phyloP scores from a whole-genome alignment of 2,888 invertebrate genomes.

The Notodonta dromedarius region DNA sequence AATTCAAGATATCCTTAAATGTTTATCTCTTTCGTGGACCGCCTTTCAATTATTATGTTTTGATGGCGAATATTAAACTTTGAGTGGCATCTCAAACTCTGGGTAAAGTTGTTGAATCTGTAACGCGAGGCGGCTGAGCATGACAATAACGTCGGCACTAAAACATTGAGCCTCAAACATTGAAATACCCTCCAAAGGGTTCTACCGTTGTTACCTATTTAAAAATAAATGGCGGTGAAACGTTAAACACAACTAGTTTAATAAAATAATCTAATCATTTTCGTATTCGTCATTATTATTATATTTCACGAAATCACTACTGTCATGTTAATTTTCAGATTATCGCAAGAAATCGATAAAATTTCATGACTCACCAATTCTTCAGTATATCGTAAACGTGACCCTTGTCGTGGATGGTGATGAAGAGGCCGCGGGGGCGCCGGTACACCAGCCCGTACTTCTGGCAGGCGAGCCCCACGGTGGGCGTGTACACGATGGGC shows the following conservation, averaged over 20 bases:
- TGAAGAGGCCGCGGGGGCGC: constrained; percentile 96
- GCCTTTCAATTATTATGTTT: not conserved
- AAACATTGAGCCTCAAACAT: not conserved
- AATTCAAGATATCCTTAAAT: too few relatives aligned
- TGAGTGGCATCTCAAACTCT: not conserved
- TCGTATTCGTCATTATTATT: too few relatives aligned
- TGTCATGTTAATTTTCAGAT: too few relatives aligned
- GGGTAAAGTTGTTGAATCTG: not conserved
- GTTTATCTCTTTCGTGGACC: too few relatives aligned
- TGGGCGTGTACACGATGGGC: constrained; percentile 99
- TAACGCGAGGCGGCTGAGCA: not conserved
- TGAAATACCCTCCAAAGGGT: not conserved
- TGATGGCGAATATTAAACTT: not conserved
- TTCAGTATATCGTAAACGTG: constrained; percentile 96
- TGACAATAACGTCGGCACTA: not conserved
- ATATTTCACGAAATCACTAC: too few relatives aligned
- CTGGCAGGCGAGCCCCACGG: constrained; percentile 98
- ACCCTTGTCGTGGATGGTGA: constrained; percentile 97
- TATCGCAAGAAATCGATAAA: too few relatives aligned
- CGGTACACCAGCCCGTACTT: constrained; percentile 97
- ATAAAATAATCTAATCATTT: too few relatives aligned
- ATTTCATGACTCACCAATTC: constrained; percentile 89
- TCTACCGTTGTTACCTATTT: not conserved
- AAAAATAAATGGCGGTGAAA: too few relatives aligned
- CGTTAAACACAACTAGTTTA: too few relatives aligned